Base-by-base conservation (phyloP, 1,140 invertebrate genomes). In the Megathymus violae region DNA sequence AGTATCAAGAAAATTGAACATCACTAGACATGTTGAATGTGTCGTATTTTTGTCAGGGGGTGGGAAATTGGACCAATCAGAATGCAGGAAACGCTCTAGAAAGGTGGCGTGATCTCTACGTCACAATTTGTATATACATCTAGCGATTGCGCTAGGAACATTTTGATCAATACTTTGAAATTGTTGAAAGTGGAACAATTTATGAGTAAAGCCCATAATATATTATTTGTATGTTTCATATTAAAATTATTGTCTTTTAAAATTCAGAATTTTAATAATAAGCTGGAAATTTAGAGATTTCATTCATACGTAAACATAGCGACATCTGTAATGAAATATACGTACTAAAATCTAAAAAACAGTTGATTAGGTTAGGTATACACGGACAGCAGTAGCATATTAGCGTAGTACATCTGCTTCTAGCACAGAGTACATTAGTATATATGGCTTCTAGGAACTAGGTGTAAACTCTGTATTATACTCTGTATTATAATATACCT, bases 51-150 rank as follows among this genome's bases (percentile, higher is more conserved):
- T 67, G 72, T 74, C 72, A 65, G 71, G 63, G 79, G 80, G 74
- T 78, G 82, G 78, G 79, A 69, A 79, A 50, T 64, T 77, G 67
- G 48, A 71, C 88, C 88, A 90, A 90, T 90, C 71, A 74, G 69
- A 78, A 65, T 10, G 36, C 76, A 59, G 72, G 54, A 78, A 74
- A 62, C 40, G 65, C 62, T 67, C 76, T 75, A 66, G 76, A 80
- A 88, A 89, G 75, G 88, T 90, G 88, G 88, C 88, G 88, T 90
- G 88, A 90, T 90, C 82, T 14, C 82, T 82, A 88, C 88, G 86
- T 89, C 86, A 90, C 70, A 60, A 54, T 64, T 61, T 80, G 79
- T 67, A 77, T 67, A 74, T 74, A 81, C 41, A 54, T n/a, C n/a
- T 76, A 75, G 44, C 61, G 60, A 66, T 22, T 50, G 46, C 41